phyloP scores from a whole-genome alignment of 2,888 invertebrate genomes.

The Drosophila colorata region DNA sequence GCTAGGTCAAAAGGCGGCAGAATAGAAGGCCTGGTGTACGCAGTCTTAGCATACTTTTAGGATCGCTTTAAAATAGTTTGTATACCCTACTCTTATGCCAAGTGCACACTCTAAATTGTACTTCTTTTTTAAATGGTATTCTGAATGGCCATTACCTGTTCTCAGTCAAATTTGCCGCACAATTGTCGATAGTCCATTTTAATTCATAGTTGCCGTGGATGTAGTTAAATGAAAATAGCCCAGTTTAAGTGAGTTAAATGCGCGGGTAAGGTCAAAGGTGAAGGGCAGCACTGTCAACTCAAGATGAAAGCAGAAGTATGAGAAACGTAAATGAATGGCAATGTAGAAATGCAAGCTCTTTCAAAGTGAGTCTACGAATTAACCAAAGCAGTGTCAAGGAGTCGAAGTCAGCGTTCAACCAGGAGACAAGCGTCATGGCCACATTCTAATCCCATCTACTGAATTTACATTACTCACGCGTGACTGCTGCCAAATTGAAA shows the following conservation, averaged over 20 bases:
- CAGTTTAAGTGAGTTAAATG: constrained; percentile 20
- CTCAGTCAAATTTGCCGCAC: no score
- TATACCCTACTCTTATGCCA: no score
- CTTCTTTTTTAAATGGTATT: not conserved
- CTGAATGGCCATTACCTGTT: no score
- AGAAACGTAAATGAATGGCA: constrained; percentile 26
- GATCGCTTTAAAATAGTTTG: not conserved
- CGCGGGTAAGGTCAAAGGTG: constrained; percentile 10
- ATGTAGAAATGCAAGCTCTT: constrained; percentile 8
- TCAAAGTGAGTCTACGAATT: not conserved
- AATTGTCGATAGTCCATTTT: not conserved
- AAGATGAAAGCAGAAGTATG: constrained; percentile 4
- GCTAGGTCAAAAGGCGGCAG: not conserved
- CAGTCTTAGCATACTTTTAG: constrained; percentile 2
- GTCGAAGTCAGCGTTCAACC: constrained; percentile 31
- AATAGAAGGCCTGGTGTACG: no score
- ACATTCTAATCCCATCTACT: constrained; percentile 42
- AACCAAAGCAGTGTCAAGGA: not conserved
- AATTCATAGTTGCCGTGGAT: no score
- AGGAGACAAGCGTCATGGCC: constrained; percentile 41
- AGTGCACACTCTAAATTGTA: no score
- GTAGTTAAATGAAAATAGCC: constrained; percentile 18
- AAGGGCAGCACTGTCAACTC: constrained; percentile 3
- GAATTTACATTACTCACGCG: constrained; percentile 69
- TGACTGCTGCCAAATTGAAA: constrained; percentile 58